Evolutionary conservation across 2,888 invertebrate genomes (phyloP), one percentile per base, ranked within the genome.

Genomic region (Platypus cylindrus): DNA sequence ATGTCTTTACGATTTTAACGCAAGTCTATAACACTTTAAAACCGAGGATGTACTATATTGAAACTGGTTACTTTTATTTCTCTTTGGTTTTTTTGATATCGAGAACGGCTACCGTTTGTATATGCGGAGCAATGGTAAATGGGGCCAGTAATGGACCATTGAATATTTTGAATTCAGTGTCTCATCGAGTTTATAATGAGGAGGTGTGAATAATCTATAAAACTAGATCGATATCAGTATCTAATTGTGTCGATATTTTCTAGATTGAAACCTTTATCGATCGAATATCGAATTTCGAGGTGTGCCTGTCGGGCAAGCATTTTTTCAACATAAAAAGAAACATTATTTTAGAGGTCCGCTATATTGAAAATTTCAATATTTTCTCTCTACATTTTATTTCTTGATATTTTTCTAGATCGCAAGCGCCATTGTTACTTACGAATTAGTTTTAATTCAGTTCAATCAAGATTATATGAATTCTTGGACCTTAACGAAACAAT

Each of bases 1-100:
- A 82, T 55, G 64, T 82, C 30, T 80, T 75, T 54, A 79, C 78
- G 50, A 75, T 81, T 45, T 75, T 81, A 37, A 64, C 78, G 31
- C 77, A 79, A 50, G 62, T 81, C 5, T 80, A 76, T 49, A 65
- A 74, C 48, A 75, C 73, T 16, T 64, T 78, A 54, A 66, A 68
- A 32, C 34, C 45, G 47, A 45, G 40, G 27, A 37, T 32, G 22
- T 45, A 48, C 18, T 35, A 40, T 18, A 30, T 53, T 4, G 50
- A 51, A 38, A 47, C 48, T 22, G 23, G 52, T 3, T 56, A 56
- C 33, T 55, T 54, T 29, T 50, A 51, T 34, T 48, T 46, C 36
- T 55, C 55, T 0, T 52, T 59, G 36, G 66, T 70, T 5, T 49
- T 54, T 29, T 28, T 58, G 28, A 48, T 58, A 29, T 34, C 50